Conservation (phyloP, 2,113 vertebrate species). For the Engystomops pustulosus region DNA sequence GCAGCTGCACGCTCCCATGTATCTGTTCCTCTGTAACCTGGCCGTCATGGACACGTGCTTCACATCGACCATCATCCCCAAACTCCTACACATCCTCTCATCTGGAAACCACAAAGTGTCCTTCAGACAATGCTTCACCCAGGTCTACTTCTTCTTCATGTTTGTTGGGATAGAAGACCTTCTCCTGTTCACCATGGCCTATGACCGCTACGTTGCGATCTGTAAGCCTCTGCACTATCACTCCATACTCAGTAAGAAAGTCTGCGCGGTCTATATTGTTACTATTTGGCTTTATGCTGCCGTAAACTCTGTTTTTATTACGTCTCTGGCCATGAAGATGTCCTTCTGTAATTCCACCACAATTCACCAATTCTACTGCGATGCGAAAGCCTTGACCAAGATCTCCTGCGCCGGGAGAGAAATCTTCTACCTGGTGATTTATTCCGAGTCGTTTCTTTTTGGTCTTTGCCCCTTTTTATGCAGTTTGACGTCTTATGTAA, state of each 20-base stretch:
- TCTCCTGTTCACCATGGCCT: slow-evolving; percentile 67
- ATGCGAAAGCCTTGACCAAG: slow-evolving; percentile 18
- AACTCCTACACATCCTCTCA: slow-evolving; percentile 63
- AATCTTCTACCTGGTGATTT: not conserved
- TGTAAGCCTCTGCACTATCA: slow-evolving; percentile 67
- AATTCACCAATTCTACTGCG: slow-evolving; percentile 31
- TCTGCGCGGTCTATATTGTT: not conserved
- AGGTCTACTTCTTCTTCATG: slow-evolving; percentile 67
- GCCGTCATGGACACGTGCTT: slow-evolving; percentile 63
- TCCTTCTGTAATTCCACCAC: slow-evolving; percentile 13
- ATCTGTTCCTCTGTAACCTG: slow-evolving; percentile 60
- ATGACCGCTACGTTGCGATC: slow-evolving; percentile 24
- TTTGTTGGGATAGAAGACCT: slow-evolving; percentile 65
- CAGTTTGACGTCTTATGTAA: slow-evolving; percentile 25
- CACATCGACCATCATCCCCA: slow-evolving; percentile 62
- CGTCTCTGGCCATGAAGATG: not conserved
- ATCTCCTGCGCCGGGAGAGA: slow-evolving; percentile 13
- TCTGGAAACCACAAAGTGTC: slow-evolving; percentile 60
- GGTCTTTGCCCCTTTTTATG: slow-evolving; percentile 16
- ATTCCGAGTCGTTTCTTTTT: slow-evolving; percentile 1
- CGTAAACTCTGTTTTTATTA: slow-evolving; percentile 9
- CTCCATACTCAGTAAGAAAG: slow-evolving; percentile 60
- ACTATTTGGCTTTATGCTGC: not conserved
- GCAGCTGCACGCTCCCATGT: slow-evolving; percentile 51
- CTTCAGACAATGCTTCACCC: slow-evolving; percentile 63